Percentiles rank a stretch among this genome's conserved stretches.
Conservation (phyloP, 2,888 invertebrate genomes). For the Ophion obscuratus region DNA sequence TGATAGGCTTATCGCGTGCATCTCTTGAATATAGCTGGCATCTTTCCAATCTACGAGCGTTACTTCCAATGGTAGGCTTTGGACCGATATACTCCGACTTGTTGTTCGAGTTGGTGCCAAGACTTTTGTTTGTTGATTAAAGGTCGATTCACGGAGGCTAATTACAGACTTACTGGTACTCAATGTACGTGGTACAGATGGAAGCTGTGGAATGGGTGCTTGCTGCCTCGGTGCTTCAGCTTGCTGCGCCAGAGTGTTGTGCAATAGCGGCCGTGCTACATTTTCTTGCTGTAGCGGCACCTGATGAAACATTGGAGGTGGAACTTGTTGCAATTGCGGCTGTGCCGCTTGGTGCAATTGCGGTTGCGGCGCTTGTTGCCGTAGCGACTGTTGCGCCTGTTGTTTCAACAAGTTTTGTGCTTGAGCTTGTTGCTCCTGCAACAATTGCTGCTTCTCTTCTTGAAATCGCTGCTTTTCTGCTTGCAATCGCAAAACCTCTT, state of each 20-base stretch:
- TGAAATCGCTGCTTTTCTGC: neutral
- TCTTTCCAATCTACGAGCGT: slow-evolving; percentile 72
- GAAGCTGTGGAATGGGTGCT: neutral
- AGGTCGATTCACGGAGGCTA: neutral
- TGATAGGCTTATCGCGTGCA: slow-evolving; percentile 82
- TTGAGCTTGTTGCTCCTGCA: neutral
- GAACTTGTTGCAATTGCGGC: neutral
- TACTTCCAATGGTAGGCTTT: neutral
- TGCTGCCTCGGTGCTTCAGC: neutral
- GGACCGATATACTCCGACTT: neutral
- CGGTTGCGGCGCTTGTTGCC: neutral
- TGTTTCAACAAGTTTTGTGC: neutral
- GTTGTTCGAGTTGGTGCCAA: neutral
- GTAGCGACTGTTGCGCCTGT: neutral
- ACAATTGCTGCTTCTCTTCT: neutral
- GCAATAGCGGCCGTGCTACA: neutral
- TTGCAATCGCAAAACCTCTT: neutral
- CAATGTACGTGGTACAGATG: neutral
- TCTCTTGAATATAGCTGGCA: slow-evolving; percentile 78
- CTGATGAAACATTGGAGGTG: neutral
- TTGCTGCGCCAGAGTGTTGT: neutral
- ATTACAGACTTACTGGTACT: neutral
- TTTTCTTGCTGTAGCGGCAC: neutral
- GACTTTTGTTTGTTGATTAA: neutral
- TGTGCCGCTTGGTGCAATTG: neutral